A percentile compares a stretch with the other conserved stretches of the same genome.
These are phyloP conservation scores for Sciaenops ocellatus DNA, from an alignment of 2,797 vertebrate species.

Conservation along the genomic window DNA sequence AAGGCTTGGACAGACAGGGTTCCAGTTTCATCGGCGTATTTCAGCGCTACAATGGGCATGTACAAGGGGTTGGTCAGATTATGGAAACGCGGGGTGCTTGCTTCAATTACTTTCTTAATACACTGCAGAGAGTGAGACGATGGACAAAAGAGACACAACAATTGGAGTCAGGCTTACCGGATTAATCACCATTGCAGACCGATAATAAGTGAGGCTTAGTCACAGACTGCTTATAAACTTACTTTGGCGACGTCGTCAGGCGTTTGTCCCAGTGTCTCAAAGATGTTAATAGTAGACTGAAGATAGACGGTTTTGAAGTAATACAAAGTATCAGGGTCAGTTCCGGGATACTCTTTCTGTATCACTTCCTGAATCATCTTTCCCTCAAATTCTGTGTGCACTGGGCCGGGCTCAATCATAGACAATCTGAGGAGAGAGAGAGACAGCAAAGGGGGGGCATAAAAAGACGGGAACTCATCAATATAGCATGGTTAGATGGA, in stretches of 20 bases:
- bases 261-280: constrained; percentile 88
- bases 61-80: constrained; percentile 83
- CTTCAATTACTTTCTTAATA: constrained; percentile 83
- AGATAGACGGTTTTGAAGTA: constrained; percentile 91
- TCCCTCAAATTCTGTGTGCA: constrained; percentile 91
- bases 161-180: background rate
- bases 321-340: constrained; percentile 88
- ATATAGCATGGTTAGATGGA: background rate
- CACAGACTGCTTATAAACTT: constrained; percentile 30
- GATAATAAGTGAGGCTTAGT: constrained; percentile 6
- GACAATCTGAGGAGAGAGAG: constrained; percentile 81
- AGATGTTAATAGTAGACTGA: constrained; percentile 89
- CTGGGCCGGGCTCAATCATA: constrained; percentile 91
- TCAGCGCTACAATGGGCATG: constrained; percentile 82
- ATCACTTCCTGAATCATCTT: constrained; percentile 90
- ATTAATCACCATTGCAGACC: constrained; percentile 1
- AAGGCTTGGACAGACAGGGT: constrained; percentile 82
- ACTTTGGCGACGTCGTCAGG: constrained; percentile 91
- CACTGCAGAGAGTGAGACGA: constrained; percentile 59
- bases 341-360: constrained; percentile 88
- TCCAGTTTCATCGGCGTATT: constrained; percentile 87
- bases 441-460: background rate
- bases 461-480: background rate
- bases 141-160: constrained; percentile 6
- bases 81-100: constrained; percentile 74